Percentiles rank a stretch among this genome's conserved stretches.
Conservation (phyloP, 1,140 invertebrate species). For the Vollenhovia emeryi region DNA sequence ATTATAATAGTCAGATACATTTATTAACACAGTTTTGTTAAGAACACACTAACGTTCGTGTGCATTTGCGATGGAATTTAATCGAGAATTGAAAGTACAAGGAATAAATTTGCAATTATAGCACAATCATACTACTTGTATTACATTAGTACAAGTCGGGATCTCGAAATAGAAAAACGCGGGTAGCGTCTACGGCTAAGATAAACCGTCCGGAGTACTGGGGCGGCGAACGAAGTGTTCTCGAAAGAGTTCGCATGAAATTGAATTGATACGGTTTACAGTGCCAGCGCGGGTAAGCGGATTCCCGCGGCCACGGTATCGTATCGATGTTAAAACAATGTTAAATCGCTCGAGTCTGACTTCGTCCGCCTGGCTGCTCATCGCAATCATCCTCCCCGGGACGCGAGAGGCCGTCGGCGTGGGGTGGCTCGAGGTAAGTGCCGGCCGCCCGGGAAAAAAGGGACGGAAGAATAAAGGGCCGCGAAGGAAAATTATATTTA, state of each 20-base stretch:
- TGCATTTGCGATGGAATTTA: neutral
- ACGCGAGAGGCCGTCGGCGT: neutral
- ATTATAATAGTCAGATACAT: slow-evolving; percentile 3
- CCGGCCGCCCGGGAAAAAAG: neutral
- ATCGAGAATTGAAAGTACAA: neutral
- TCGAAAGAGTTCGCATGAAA: slow-evolving; percentile 58
- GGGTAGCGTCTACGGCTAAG: slow-evolving; percentile 8
- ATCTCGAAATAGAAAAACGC: slow-evolving; percentile 1
- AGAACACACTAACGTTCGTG: neutral
- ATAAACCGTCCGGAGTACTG: slow-evolving; percentile 36
- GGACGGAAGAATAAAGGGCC: neutral
- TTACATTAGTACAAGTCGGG: slow-evolving; percentile 10
- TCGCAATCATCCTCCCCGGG: slow-evolving; percentile 38
- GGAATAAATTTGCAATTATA: slow-evolving; percentile 17
- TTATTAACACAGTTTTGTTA: neutral
- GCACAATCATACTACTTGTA: neutral
- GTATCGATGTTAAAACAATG: slow-evolving; percentile 61
- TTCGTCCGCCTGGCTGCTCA: slow-evolving; percentile 61
- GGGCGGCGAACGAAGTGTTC: slow-evolving; percentile 24
- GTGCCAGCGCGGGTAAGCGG: slow-evolving; percentile 33
- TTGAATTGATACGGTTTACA: slow-evolving; percentile 60
- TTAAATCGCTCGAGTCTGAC: slow-evolving; percentile 64
- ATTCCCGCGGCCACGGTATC: slow-evolving; percentile 34
- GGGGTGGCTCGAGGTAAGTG: slow-evolving; percentile 36
- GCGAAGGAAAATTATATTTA: slow-evolving; percentile 50